Base-by-base conservation (phyloP, 2,888 invertebrate genomes). In the Acanthosepion pharaonis region DNA sequence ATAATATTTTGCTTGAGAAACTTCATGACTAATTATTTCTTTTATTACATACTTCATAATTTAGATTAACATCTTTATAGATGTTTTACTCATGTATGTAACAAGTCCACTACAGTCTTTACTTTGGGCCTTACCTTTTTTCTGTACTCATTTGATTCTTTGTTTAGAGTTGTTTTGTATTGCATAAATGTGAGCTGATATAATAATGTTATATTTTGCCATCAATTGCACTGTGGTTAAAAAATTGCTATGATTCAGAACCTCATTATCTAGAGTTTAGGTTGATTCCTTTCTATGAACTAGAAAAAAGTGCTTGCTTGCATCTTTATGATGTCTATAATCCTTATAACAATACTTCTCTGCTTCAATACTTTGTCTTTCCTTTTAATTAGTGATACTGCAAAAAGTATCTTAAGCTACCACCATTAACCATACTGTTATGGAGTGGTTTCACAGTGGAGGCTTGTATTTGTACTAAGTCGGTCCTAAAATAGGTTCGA, bases 201-300 rank as follows among this genome's bases (percentile, higher is more conserved):
- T 91, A 91, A 91, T 91, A 28, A 0, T 5, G 91, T 91, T 28
- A 91, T 91, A 91, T 91, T 91, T 91, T 91, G 9, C 91, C 33
- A 33, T 91, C 93, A 93, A 6, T 42, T 42, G 93, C 93, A 93
- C 1, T 93, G 93, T 93, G 33, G 93, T 42, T 33, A 33, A 93
- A 93, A 93, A 33, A 93, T 93, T 93, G 93, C 42, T 48, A 93
- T 93, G 93, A 93, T 93, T 93, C 93, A 42, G 93, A 93, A 93
- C 93, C 93, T 93, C 93, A 93, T 93, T 93, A 49, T 93, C 93
- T n/a, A 93, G 93, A 93, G 15, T 93, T 5, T 93, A 23, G 11
- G 91, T 11, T 91, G 91, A 91, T 18, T 91, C n/a, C n/a, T 93
- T 93, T 93, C 49, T 49, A 48, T 93, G 93, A 93, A 33, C 25